Base-by-base conservation (phyloP, 2,797 vertebrate genomes). In the Alca torda region DNA sequence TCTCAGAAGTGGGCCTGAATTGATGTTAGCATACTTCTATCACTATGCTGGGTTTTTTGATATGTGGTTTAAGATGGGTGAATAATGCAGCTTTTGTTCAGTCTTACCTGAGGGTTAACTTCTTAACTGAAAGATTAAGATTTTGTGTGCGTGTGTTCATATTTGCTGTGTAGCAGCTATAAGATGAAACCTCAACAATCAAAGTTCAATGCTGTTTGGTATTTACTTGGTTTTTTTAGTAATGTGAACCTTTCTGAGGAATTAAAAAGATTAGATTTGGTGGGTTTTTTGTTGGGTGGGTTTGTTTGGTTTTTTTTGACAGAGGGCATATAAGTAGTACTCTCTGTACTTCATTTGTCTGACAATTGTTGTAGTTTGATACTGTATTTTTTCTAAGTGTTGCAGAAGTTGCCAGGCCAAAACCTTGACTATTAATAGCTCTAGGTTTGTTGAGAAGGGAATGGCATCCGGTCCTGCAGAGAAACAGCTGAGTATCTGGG, bases 401-500 rank as follows among this genome's bases (percentile, higher is more conserved):
- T 95, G 45, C 53, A 84, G 56, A 87, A 92, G 17, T 83, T 84
- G 2, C 13, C 41, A 51, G 57, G 45, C 24, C 48, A 80, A 94
- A 94, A 61, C 6, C 1, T 48, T 61, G 15, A 11, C 51, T 94
- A 77, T 94, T 93, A 90, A 77, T 93, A 95, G 64, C 39, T 70
- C 33, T 83, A 72, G 26, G 11, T 89, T 93, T 92, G 31, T 84
- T 85, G 80, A 60, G 83, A 69, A 81, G 86, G 39, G 59, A 87
- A 85, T 93, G 75, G 30, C 57, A 95, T 89, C 18, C 43, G 39
- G 33, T 64, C 72, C 75, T 68, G 8, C 50, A 9, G 7, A 75
- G 45, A 88, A 95, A 68, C 72, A 96, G 68, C 81, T 96, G 78
- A 85, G 53, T 64, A 65, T 85, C 68, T 87, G 33, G 5, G 50